phyloP scores from a whole-genome alignment of 35 echinoderm and acorn worm species.

The Heliocidaris tuberculata region DNA sequence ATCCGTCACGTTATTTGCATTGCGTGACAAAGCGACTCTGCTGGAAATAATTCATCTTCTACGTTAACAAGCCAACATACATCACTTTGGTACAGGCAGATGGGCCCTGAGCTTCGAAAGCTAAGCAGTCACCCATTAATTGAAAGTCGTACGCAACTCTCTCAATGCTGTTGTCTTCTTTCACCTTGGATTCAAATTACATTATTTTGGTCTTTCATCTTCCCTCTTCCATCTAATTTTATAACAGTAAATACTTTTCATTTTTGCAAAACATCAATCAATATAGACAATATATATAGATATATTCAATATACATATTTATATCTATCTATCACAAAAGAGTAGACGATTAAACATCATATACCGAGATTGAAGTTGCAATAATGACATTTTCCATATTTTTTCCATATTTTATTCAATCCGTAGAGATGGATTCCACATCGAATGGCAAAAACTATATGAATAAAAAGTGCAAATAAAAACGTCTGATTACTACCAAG shows the following conservation, averaged over 20 bases:
- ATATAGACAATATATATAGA: conserved; percentile 47
- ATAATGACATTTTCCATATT: conserved; percentile 21
- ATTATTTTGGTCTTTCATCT: neutral
- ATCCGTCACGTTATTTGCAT: neutral
- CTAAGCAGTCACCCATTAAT: neutral
- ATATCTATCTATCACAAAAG: conserved; percentile 40
- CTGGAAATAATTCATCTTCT: neutral
- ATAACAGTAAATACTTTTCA: conserved; percentile 5
- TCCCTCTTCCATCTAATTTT: neutral
- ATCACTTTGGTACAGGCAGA: neutral
- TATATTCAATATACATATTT: conserved; percentile 45
- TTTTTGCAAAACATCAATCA: conserved; percentile 37
- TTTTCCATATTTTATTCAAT: neutral
- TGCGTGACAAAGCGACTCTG: neutral
- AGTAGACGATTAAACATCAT: conserved; percentile 35
- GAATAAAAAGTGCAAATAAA: conserved; percentile 13
- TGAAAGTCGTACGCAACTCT: neutral
- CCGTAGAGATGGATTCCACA: neutral
- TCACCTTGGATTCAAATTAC: neutral
- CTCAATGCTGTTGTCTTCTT: neutral
- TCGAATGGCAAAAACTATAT: neutral
- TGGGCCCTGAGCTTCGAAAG: neutral
- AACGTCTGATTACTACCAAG: neutral
- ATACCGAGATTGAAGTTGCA: conserved; percentile 31
- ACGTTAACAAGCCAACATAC: neutral